Evolutionary conservation across 2,797 vertebrate genomes (phyloP).

Genomic region (Coluber constrictor): DNA sequence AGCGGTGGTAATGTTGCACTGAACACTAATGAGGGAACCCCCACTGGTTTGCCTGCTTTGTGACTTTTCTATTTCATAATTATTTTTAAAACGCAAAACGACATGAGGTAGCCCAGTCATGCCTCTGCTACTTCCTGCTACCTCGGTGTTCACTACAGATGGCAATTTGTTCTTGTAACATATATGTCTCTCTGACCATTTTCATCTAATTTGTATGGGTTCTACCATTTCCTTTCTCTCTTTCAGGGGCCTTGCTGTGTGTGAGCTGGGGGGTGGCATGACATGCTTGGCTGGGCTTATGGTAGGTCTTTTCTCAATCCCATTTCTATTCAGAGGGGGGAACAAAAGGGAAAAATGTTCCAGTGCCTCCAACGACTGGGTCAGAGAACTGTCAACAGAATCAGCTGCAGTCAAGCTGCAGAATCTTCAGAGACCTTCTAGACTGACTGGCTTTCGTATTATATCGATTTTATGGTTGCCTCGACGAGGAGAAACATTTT

Average conservation of each 20-base stretch:
- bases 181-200: slow-evolving; percentile 78
- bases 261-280: slow-evolving; percentile 99
- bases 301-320: slow-evolving; percentile 92
- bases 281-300: slow-evolving; percentile 98
- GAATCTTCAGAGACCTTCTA: slow-evolving; percentile 85
- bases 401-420: slow-evolving; percentile 80
- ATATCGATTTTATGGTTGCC: slow-evolving; percentile 91
- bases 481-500: slow-evolving; percentile 86
- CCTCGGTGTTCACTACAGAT: slow-evolving; percentile 73
- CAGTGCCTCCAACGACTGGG: slow-evolving; percentile 79
- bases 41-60: slow-evolving; percentile 81
- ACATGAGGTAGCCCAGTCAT: slow-evolving; percentile 78
- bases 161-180: slow-evolving; percentile 82
- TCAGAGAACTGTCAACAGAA: slow-evolving; percentile 81
- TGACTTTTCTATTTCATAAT: slow-evolving; percentile 86
- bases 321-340: slow-evolving; percentile 78
- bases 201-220: slow-evolving; percentile 79
- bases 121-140: slow-evolving; percentile 79
- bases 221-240: slow-evolving; percentile 80
- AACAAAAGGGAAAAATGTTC: slow-evolving; percentile 83
- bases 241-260: slow-evolving; percentile 94
- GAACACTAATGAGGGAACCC: slow-evolving; percentile 83
- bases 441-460: slow-evolving; percentile 88
- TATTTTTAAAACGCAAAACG: slow-evolving; percentile 85
- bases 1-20: slow-evolving; percentile 80